Percentiles rank a stretch among this genome's conserved stretches.
phyloP scores from a whole-genome alignment of 2,888 invertebrate species.

The Caenorhabditis japonica region DNA sequence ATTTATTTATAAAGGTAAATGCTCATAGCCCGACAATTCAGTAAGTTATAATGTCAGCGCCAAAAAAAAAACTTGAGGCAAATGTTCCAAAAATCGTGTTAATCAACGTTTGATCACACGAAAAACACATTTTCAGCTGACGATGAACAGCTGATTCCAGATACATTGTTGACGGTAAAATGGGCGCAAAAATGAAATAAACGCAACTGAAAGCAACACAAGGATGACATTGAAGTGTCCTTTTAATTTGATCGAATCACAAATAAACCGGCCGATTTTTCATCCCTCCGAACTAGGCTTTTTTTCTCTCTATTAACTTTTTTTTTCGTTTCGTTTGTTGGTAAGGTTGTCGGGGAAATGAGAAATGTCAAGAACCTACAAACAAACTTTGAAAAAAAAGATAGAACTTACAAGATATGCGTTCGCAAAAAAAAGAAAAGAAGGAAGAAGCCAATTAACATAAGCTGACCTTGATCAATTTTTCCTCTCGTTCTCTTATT shows the following conservation, averaged over 20 bases:
- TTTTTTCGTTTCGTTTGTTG: too few relatives aligned
- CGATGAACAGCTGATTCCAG: constrained; percentile 21
- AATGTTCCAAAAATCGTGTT: constrained; percentile 6
- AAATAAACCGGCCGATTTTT: constrained; percentile 9
- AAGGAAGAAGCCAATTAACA: constrained; percentile 45
- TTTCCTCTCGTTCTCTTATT: constrained; percentile 7
- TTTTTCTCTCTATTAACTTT: too few relatives aligned
- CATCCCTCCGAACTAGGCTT: too few relatives aligned
- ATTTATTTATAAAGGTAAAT: too few relatives aligned
- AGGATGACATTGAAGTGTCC: constrained; percentile 13
- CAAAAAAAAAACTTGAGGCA: too few relatives aligned
- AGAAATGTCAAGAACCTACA: neutral
- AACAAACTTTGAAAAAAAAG: neutral
- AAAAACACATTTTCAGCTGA: constrained; percentile 7
- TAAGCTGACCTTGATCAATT: constrained; percentile 35
- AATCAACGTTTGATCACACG: constrained; percentile 9
- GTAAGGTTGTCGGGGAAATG: neutral
- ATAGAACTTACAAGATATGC: constrained; percentile 25
- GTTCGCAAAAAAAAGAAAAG: constrained; percentile 24
- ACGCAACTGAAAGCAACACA: constrained; percentile 17
- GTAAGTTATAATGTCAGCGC: too few relatives aligned
- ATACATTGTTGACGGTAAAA: constrained; percentile 10
- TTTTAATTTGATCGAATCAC: constrained; percentile 36
- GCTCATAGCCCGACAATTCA: too few relatives aligned
- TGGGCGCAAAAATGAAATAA: constrained; percentile 26